Evolutionary conservation across 2,113 vertebrate species (phyloP).

Genomic region (Opisthocomus hoazin): DNA sequence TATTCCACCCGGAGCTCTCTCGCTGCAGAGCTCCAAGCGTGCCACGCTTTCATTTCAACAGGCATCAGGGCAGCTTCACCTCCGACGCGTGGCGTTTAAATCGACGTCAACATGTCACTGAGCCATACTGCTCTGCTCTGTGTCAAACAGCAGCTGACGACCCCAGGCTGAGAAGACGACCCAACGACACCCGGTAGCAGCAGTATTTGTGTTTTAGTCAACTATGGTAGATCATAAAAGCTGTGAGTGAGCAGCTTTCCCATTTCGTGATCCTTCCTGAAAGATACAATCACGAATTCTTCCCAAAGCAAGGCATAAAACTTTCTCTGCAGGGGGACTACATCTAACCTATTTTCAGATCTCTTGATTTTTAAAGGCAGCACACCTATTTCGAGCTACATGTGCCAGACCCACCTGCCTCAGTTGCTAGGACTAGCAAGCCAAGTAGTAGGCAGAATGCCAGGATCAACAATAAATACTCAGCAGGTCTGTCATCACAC

Average conservation of each 20-base stretch:
- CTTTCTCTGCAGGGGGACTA: not conserved
- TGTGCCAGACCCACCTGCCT: slow-evolving; percentile 25
- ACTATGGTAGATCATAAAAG: not conserved
- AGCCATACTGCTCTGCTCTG: not conserved
- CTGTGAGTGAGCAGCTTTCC: not conserved
- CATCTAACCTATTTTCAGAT: not conserved
- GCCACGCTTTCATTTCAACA: not conserved
- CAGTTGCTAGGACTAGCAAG: not conserved
- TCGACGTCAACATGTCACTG: not conserved
- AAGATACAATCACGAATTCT: not conserved
- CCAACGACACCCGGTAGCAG: not conserved
- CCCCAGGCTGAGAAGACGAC: not conserved
- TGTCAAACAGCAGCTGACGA: not conserved
- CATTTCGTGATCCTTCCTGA: not conserved
- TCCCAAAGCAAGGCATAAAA: not conserved
- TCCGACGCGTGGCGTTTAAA: not conserved
- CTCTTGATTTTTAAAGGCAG: not conserved
- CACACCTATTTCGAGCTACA: not conserved
- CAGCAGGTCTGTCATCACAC: not conserved
- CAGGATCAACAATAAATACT: not conserved
- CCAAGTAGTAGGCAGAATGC: not conserved
- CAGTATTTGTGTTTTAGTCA: not conserved
- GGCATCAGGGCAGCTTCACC: not conserved
- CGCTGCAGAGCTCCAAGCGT: not conserved
- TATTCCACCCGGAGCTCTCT: not conserved